A percentile compares a stretch with the other conserved stretches of the same genome.
Conservation (phyloP, 2,113 vertebrate genomes). For the Heptranchias perlo region DNA sequence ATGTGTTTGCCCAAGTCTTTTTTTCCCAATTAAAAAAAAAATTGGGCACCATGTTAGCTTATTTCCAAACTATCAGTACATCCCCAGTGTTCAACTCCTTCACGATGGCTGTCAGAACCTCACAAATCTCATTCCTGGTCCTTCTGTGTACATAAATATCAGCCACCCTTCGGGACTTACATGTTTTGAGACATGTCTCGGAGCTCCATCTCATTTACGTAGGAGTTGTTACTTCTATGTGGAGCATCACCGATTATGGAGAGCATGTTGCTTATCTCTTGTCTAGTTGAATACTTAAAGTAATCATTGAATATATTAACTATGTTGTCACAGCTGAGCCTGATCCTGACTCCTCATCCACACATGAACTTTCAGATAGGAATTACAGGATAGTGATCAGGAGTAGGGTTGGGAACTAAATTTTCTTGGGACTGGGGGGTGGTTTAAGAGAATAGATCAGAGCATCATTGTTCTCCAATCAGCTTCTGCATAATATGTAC, state of each 20-base stretch:
- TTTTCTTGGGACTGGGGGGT: not conserved
- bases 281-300: not conserved
- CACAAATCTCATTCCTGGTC: not conserved
- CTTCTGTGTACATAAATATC: not conserved
- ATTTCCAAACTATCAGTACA: not conserved
- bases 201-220: not conserved
- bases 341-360: not conserved
- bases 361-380: not conserved
- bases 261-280: not conserved
- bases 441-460: not conserved
- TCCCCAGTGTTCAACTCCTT: not conserved
- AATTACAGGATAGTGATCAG: not conserved
- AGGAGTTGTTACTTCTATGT: not conserved
- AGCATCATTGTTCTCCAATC: not conserved
- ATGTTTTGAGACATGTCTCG: not conserved
- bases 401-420: not conserved
- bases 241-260: not conserved
- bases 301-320: not conserved
- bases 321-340: not conserved
- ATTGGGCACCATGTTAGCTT: not conserved
- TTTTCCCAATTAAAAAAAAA: not conserved
- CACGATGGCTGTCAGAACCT: not conserved
- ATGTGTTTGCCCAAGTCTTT: not conserved
- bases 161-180: not conserved
- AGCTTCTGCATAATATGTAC: not conserved